Percentiles rank a stretch among this genome's conserved stretches.
phyloP scores from a whole-genome alignment of 2,888 invertebrate species.

The Nudaria mundana region DNA sequence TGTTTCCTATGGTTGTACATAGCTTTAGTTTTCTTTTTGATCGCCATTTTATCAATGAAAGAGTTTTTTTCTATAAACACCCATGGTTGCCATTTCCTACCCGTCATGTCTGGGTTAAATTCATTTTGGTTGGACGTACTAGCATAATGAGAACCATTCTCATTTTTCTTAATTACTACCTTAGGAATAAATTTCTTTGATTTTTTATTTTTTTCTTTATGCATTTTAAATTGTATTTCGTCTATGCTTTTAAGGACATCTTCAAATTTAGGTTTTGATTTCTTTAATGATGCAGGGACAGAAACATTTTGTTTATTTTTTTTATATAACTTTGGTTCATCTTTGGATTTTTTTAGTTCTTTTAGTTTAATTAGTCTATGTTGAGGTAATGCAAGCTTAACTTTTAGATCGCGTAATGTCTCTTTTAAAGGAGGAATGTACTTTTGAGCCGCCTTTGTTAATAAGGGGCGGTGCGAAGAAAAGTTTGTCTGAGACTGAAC shows the following conservation, averaged over 20 bases:
- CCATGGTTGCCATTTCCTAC: constrained; percentile 78
- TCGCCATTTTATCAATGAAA: constrained; percentile 73
- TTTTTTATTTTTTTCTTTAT: constrained; percentile 65
- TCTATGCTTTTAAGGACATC: constrained; percentile 78
- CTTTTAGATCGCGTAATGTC: constrained; percentile 63
- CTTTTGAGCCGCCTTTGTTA: constrained; percentile 77
- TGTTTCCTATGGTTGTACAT: constrained; percentile 65
- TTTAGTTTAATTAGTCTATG: constrained; percentile 67
- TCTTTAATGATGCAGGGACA: constrained; percentile 50
- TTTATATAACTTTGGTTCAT: constrained; percentile 48
- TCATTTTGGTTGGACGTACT: constrained; percentile 54
- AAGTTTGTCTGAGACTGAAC: constrained; percentile 42
- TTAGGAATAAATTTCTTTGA: constrained; percentile 65
- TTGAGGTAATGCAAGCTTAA: constrained; percentile 68
- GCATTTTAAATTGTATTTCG: constrained; percentile 68
- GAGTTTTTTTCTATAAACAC: constrained; percentile 70
- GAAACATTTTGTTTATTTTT: constrained; percentile 36
- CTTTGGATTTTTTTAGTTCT: constrained; percentile 65
- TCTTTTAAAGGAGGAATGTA: constrained; percentile 74
- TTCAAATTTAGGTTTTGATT: constrained; percentile 75
- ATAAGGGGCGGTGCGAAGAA: constrained; percentile 51
- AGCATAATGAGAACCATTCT: constrained; percentile 73
- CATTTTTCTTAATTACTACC: constrained; percentile 73
- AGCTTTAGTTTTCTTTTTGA: constrained; percentile 62
- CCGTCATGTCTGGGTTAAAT: constrained; percentile 71